Evolutionary conservation across 2,888 invertebrate genomes (phyloP), one percentile per base, ranked within the genome.

Genomic region (Ashinkailepas kermadecensis): DNA sequence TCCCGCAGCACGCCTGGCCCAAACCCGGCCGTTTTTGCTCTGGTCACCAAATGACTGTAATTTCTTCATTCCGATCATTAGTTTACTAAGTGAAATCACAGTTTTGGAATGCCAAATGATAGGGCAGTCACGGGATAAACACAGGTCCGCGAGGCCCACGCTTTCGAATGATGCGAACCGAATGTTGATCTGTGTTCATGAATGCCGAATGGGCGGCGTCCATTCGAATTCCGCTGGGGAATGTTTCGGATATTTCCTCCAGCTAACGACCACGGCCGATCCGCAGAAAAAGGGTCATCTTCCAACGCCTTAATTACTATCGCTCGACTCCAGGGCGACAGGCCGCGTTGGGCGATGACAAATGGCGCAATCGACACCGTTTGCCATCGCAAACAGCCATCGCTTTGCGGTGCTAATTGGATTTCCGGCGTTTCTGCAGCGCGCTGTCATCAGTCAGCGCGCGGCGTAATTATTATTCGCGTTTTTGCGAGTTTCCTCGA

Each of bases 11-110:
- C 74, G 74, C 74, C 54, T 21, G 21, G 8, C 70, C 59, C 3
- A 59, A 15, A 59, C 12, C 59, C 12, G 59, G 13, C 56, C 74
- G 74, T 74, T 74, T 74, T 74, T 74, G 74, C 74, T 21, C 74
- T 21, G 56, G 74, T 56, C 74, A 74, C 54, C 74, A 54, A 74
- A 79, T 57, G 58, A 79, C 79, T 79, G 79, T 79, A 79, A 79
- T 79, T 59, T 57, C 79, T 79, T 79, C 79, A 79, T 79, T 59
- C 58, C 79, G n/a, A 74, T 79, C 79, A 79, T 79, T 79, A 79
- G 79, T 79, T 79, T 59, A 79, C 79, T 79, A 58, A 79, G 79
- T 59, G 58, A 79, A 79, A 79, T 79, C 58, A 79, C 79, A 79
- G 58, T 58, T 57, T 57, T 79, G 25, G 79, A 79, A 57, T 57